Evolutionary conservation across 2,113 vertebrate genomes (phyloP), one percentile per base, ranked within the genome.

Genomic region (Ailuropoda melanoleuca): DNA sequence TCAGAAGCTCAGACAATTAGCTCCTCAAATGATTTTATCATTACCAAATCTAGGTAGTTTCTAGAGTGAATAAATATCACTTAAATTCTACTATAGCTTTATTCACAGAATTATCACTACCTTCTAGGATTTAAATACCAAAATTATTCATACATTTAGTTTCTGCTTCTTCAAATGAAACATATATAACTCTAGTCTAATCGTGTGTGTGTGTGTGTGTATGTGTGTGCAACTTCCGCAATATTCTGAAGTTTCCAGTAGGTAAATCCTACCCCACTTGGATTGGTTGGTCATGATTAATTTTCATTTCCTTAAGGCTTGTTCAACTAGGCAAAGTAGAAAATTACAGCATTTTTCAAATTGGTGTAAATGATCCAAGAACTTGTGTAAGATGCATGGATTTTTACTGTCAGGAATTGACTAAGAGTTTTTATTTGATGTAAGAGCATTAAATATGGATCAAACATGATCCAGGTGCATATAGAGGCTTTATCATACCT

Each of bases 371-470:
- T 86, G 15, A 81, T 88, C 21, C 21, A 75, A 85, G 66, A 94
- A 53, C 8, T 50, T 58, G 1, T 86, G 18, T 81, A 95, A 82
- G 29, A 86, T 48, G 3, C 10, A 64, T 90, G 29, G 13, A 31
- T 31, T 80, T 55, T 96, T 80, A 62, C 39, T 92, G 17, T 95
- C 19, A 66, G 14, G 6, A 81, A 4, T 80, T 92, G 29, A 7
- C 46, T 95, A 66, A 86, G 43, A 39, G 5, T 39, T 91, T 94
- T 72, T 94, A 23, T 80, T 88, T 96, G 3, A 29, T 82, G 8
- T 75, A 89, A 77, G 43, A 81, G 43, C 66, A 88, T 95, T 88
- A 93, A 93, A 93, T 91, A 75, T 85, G 68, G 85, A 96, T 70
- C 70, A 70, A 68, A 72, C 43, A 43, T 66, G 46, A 70, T 26